Evolutionary conservation across 2,888 invertebrate species (phyloP).

Genomic region (Andrena trimmerana): DNA sequence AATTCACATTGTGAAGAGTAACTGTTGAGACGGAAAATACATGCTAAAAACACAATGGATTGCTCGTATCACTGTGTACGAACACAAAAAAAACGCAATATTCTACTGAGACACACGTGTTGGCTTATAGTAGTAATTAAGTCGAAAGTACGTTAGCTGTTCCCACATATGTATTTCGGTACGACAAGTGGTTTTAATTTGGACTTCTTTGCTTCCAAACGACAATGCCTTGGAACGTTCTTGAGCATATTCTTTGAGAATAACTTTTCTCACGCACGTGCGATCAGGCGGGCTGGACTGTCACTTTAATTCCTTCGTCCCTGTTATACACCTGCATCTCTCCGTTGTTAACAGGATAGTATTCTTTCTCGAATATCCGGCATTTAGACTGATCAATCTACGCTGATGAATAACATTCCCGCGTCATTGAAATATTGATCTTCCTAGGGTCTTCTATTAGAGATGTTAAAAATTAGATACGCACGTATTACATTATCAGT

Average conservation of each 20-base stretch:
- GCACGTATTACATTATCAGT: neutral
- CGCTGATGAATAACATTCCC: neutral
- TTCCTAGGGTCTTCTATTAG: neutral
- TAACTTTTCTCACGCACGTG: constrained; percentile 53
- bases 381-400: neutral
- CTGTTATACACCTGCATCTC: constrained; percentile 34
- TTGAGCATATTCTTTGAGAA: neutral
- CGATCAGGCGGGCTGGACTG: constrained; percentile 1
- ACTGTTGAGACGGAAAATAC: constrained; percentile 15
- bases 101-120: constrained; percentile 20
- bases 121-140: neutral
- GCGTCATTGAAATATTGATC: neutral
- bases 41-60: neutral
- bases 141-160: constrained; percentile 12
- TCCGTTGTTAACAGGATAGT: neutral
- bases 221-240: neutral
- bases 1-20: neutral
- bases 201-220: neutral
- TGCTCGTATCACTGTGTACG: neutral
- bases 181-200: constrained; percentile 24
- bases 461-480: neutral
- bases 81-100: neutral
- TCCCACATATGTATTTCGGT: constrained; percentile 32
- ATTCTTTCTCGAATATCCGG: constrained; percentile 11
- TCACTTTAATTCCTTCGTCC: constrained; percentile 12